A percentile compares a stretch with the other conserved stretches of the same genome.
Conservation (phyloP, 2,113 vertebrate species). For the Datnioides undecimradiatus region DNA sequence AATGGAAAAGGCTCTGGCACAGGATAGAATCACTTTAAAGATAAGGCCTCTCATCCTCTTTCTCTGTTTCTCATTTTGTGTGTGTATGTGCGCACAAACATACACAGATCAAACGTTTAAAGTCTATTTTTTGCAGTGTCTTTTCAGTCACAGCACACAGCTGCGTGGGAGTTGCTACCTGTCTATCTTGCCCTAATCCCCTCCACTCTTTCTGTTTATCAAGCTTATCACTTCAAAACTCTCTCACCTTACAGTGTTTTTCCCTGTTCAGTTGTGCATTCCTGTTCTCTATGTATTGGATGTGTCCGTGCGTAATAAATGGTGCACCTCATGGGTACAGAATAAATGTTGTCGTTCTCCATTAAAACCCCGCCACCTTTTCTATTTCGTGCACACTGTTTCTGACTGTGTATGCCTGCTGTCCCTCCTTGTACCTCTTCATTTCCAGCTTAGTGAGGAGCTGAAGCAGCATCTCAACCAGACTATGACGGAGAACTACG, state of each 20-base stretch:
- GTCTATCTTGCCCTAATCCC: slow-evolving; percentile 30
- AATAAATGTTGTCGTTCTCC: background rate
- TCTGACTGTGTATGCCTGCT: background rate
- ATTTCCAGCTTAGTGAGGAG: slow-evolving; percentile 86
- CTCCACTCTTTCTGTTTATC: slow-evolving; percentile 11
- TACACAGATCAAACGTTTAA: slow-evolving; percentile 23
- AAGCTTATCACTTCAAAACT: background rate
- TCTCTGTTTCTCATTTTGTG: background rate
- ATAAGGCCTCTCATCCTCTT: slow-evolving; percentile 26
- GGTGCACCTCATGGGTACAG: background rate
- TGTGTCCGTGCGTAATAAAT: background rate
- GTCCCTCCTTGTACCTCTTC: slow-evolving; percentile 8
- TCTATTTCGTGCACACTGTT: background rate
- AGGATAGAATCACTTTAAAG: slow-evolving; percentile 47
- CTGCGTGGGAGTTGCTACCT: slow-evolving; percentile 12
- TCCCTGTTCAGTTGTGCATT: background rate
- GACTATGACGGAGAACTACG: slow-evolving; percentile 87
- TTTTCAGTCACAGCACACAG: slow-evolving; percentile 11
- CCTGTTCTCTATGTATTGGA: background rate
- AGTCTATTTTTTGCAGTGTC: background rate
- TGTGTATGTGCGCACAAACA: background rate
- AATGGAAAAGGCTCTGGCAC: slow-evolving; percentile 32
- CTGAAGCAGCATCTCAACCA: slow-evolving; percentile 87
- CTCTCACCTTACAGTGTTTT: slow-evolving; percentile 2
- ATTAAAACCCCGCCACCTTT: background rate